These are phyloP conservation scores for Porites lobata DNA, from an alignment of 92 coral and sea anemone species.

Conservation along the genomic window DNA sequence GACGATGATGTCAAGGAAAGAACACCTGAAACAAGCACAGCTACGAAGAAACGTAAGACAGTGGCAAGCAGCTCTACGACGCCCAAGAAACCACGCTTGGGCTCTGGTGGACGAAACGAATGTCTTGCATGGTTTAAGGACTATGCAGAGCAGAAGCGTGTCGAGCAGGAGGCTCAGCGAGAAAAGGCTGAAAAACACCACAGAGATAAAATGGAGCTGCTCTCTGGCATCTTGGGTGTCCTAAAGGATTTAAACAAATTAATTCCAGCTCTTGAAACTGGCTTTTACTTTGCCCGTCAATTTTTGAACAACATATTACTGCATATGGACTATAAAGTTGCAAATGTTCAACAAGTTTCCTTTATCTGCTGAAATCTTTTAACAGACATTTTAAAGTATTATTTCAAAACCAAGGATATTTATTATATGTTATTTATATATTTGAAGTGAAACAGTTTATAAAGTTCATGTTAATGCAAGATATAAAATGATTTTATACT, in stretches of 20 bases:
- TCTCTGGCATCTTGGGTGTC: too few relatives aligned
- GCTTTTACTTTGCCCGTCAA: too few relatives aligned
- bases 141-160: too few relatives aligned
- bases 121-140: too few relatives aligned
- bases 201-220: too few relatives aligned
- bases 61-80: too few relatives aligned
- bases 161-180: too few relatives aligned
- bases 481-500: conserved; percentile 8
- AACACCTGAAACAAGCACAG: neutral
- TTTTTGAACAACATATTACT: conserved; percentile 6
- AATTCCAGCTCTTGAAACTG: too few relatives aligned
- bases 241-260: too few relatives aligned
- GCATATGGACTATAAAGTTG: conserved; percentile 13
- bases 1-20: conserved; percentile 10
- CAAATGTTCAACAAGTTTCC: neutral
- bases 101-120: too few relatives aligned
- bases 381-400: conserved; percentile 8
- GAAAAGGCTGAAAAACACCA: too few relatives aligned
- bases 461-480: conserved; percentile 11
- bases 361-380: conserved; percentile 5
- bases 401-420: conserved; percentile 11
- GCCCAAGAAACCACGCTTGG: too few relatives aligned
- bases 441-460: conserved; percentile 10
- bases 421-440: conserved; percentile 7
- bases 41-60: neutral